phyloP scores from a whole-genome alignment of 2,797 vertebrate species.

The Argentina silus region DNA sequence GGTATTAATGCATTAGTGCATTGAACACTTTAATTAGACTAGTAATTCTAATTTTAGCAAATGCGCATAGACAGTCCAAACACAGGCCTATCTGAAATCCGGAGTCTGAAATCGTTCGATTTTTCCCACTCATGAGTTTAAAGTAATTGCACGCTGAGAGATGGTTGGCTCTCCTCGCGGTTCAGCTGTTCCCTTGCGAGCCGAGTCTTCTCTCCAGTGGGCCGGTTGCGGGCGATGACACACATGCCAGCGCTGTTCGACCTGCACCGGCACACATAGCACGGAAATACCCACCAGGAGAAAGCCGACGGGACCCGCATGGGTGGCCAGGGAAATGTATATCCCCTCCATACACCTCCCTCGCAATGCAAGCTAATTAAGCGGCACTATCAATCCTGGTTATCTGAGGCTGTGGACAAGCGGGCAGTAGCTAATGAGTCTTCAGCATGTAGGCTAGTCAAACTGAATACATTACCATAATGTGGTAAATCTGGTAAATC shows the following conservation, averaged over 20 bases:
- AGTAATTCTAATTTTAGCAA: too few species aligned
- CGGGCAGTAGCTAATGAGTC: conserved; percentile 22
- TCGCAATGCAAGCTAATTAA: conserved; percentile 64
- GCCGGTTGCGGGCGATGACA: conserved; percentile 84
- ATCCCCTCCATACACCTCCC: conserved; percentile 54
- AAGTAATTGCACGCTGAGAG: conserved; percentile 73
- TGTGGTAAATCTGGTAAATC: background rate
- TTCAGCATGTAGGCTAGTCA: background rate
- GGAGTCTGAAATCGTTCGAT: conserved; percentile 35
- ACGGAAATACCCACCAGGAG: conserved; percentile 75
- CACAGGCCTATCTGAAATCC: conserved; percentile 39
- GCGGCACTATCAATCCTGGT: conserved; percentile 36
- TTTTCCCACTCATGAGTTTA: conserved; percentile 32
- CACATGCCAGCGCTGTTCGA: conserved; percentile 84
- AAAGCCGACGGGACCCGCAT: conserved; percentile 72
- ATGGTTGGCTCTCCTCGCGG: conserved; percentile 60
- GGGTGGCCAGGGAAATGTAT: conserved; percentile 82
- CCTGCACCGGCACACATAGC: conserved; percentile 78
- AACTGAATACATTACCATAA: background rate
- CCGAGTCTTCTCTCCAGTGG: conserved; percentile 44
- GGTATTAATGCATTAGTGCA: too few species aligned
- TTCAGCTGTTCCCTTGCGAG: conserved; percentile 42
- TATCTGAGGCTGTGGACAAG: conserved; percentile 28
- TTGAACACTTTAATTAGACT: too few species aligned
- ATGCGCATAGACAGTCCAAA: conserved; percentile 27